These are phyloP conservation scores for Atethmia centrago DNA, from an alignment of 2,888 invertebrate species.

Conservation along the genomic window DNA sequence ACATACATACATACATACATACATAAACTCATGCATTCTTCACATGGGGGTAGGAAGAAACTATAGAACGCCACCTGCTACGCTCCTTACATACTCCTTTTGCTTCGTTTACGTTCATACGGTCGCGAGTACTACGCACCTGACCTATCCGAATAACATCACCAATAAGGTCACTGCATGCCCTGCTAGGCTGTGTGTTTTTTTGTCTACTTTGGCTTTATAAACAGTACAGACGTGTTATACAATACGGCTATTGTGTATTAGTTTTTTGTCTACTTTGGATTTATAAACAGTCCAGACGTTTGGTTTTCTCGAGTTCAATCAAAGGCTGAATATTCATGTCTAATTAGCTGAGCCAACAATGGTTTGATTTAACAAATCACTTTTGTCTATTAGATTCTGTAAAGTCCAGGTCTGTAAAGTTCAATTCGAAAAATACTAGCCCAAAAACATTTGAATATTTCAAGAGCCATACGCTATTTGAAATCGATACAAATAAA, in stretches of 20 bases:
- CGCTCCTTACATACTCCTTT: no score
- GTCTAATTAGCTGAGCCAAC: neutral
- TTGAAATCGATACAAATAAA: neutral
- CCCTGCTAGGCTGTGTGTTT: no score
- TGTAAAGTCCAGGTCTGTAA: neutral
- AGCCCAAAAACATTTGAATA: neutral
- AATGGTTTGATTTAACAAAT: neutral
- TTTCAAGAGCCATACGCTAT: neutral
- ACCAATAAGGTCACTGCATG: no score
- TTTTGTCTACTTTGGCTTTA: no score
- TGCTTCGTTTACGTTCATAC: no score
- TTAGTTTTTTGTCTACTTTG: neutral
- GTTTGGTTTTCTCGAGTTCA: neutral
- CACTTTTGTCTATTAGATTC: neutral
- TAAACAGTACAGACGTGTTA: no score
- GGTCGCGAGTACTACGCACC: no score
- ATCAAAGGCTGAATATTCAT: neutral
- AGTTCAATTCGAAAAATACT: neutral
- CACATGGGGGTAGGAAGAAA: no score
- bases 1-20: no score
- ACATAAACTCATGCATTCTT: no score
- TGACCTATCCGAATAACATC: no score
- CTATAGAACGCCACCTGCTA: no score
- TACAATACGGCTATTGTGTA: neutral
- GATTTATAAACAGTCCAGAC: neutral